Percentiles rank a stretch among this genome's conserved stretches.
Conservation (phyloP, 2,113 vertebrate genomes). For the Phocoena phocoena region DNA sequence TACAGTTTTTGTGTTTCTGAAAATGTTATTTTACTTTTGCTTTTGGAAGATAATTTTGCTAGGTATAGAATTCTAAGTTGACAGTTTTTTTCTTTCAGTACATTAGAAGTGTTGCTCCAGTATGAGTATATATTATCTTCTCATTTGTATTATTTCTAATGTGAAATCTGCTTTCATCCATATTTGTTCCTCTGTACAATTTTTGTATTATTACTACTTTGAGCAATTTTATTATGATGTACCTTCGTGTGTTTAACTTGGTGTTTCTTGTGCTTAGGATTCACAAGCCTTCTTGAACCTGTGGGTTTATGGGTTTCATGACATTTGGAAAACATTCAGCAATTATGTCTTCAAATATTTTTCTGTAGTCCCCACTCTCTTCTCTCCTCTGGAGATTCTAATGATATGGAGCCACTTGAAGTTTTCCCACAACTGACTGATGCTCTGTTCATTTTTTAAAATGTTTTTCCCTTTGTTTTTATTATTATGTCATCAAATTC, state of each 20-base stretch:
- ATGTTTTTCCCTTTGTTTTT: background rate
- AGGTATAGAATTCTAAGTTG: background rate
- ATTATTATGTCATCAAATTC: background rate
- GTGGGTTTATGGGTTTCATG: background rate
- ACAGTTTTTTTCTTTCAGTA: background rate
- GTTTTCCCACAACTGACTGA: background rate
- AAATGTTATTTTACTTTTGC: background rate
- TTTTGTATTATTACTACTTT: background rate
- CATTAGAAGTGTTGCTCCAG: background rate
- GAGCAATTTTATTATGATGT: background rate
- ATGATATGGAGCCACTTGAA: background rate
- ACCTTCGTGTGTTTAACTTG: background rate
- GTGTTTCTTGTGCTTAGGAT: background rate
- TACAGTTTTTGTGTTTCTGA: background rate
- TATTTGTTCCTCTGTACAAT: background rate
- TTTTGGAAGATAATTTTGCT: slow-evolving; percentile 34
- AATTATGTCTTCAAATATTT: background rate
- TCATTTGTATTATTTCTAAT: background rate
- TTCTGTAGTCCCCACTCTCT: background rate
- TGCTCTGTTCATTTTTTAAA: background rate
- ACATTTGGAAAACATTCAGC: background rate
- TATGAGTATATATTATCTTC: background rate
- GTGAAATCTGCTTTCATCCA: background rate
- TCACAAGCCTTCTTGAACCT: background rate
- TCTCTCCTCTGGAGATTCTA: background rate